These are phyloP conservation scores for Dryas iulia DNA, from an alignment of 1,140 invertebrate genomes.

Conservation along the genomic window DNA sequence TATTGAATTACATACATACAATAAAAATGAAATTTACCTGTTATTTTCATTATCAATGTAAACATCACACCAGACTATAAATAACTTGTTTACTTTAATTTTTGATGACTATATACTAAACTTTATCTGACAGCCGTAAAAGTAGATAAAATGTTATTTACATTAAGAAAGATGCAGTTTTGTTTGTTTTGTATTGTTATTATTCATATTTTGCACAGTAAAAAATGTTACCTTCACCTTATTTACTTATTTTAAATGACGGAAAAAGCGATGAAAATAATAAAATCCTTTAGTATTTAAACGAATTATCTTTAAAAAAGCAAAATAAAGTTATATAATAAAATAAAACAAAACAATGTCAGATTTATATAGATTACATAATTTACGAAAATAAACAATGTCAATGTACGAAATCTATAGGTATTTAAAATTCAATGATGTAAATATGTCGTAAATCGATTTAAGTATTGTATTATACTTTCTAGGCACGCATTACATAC, in stretches of 20 bases:
- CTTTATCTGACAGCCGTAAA: background rate
- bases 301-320: background rate
- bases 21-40: no score
- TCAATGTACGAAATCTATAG: conserved; percentile 11
- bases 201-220: background rate
- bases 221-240: background rate
- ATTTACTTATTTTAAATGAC: background rate
- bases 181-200: background rate
- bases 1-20: no score
- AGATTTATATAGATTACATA: conserved; percentile 42
- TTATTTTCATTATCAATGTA: background rate
- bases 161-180: background rate
- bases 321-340: conserved; percentile 44
- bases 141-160: background rate
- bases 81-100: background rate
- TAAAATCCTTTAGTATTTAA: background rate
- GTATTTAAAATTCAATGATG: conserved; percentile 9
- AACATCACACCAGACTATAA: background rate
- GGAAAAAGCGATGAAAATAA: background rate
- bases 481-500: conserved; percentile 16
- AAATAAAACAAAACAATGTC: conserved; percentile 44
- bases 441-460: background rate
- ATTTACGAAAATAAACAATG: conserved; percentile 41
- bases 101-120: background rate
- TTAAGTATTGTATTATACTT: conserved; percentile 6